A percentile compares a stretch with the other conserved stretches of the same genome.
These are phyloP conservation scores for Coccyzus lansbergi DNA, from an alignment of 2,797 vertebrate genomes.

Conservation along the genomic window DNA sequence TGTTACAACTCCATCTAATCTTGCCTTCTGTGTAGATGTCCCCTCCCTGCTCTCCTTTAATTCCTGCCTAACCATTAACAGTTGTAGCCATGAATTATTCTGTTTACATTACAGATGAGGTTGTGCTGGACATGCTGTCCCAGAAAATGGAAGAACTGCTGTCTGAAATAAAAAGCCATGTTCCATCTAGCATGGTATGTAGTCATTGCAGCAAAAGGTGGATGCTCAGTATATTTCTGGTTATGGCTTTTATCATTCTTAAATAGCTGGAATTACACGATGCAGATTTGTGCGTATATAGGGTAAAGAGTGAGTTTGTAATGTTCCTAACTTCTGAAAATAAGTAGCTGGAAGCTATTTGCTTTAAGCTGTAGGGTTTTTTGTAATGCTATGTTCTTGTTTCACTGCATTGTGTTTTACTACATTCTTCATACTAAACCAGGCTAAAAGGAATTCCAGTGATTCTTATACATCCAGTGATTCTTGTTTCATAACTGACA, in stretches of 20 bases:
- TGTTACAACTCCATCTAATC: background rate
- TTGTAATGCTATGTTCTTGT: background rate
- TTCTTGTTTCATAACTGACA: background rate
- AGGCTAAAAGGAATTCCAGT: background rate
- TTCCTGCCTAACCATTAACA: background rate
- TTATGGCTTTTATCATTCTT: background rate
- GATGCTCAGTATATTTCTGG: background rate
- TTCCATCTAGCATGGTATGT: slow-evolving; percentile 73
- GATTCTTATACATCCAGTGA: background rate
- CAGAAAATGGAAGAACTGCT: slow-evolving; percentile 48
- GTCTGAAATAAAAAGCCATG: slow-evolving; percentile 65
- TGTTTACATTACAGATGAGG: slow-evolving; percentile 61
- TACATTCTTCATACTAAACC: background rate
- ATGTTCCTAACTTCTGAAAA: background rate
- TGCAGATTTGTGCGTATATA: background rate
- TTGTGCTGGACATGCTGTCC: slow-evolving; percentile 57
- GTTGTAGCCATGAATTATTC: background rate
- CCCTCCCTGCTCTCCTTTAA: background rate
- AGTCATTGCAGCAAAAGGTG: background rate
- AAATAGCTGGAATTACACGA: background rate
- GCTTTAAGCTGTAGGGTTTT: background rate
- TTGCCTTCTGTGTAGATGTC: background rate
- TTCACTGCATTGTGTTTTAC: background rate
- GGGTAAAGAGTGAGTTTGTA: background rate
- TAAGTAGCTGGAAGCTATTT: background rate